Evolutionary conservation across 37 sponge, comb jelly and placozoan species (phyloP).

Genomic region (Halichondria panicea): DNA sequence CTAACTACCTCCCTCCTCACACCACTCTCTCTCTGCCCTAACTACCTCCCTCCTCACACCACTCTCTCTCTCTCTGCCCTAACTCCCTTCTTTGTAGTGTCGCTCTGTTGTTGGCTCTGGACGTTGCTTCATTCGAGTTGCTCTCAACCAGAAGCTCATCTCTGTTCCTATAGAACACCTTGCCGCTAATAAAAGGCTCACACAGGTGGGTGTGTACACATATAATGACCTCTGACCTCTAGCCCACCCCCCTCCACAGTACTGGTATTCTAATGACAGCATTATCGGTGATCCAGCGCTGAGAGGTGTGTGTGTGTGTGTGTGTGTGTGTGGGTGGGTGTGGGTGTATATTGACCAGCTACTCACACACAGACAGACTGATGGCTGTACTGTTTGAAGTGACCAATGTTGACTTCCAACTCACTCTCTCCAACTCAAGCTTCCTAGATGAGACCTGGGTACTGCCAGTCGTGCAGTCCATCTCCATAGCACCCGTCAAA

Average conservation of each 20-base stretch:
- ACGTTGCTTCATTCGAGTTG: constrained; percentile 67
- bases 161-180: constrained; percentile 80
- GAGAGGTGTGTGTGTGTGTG: constrained; percentile 34
- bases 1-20: too few relatives aligned
- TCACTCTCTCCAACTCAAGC: constrained; percentile 36
- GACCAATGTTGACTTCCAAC: constrained; percentile 70
- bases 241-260: constrained; percentile 26
- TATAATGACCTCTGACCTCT: not conserved
- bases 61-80: not conserved
- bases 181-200: constrained; percentile 54
- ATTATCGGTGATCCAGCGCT: constrained; percentile 41
- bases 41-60: too few relatives aligned
- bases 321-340: not conserved
- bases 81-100: constrained; percentile 28
- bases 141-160: constrained; percentile 65
- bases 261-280: constrained; percentile 60
- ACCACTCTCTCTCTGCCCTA: too few relatives aligned
- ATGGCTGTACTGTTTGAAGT: constrained; percentile 68
- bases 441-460: constrained; percentile 83
- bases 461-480: constrained; percentile 40
- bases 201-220: constrained; percentile 25
- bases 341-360: not conserved
- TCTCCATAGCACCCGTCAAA: constrained; percentile 41
- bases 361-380: constrained; percentile 28
- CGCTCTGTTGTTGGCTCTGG: constrained; percentile 50